Conservation (phyloP, 2,797 vertebrate species). For the Clangula hyemalis region DNA sequence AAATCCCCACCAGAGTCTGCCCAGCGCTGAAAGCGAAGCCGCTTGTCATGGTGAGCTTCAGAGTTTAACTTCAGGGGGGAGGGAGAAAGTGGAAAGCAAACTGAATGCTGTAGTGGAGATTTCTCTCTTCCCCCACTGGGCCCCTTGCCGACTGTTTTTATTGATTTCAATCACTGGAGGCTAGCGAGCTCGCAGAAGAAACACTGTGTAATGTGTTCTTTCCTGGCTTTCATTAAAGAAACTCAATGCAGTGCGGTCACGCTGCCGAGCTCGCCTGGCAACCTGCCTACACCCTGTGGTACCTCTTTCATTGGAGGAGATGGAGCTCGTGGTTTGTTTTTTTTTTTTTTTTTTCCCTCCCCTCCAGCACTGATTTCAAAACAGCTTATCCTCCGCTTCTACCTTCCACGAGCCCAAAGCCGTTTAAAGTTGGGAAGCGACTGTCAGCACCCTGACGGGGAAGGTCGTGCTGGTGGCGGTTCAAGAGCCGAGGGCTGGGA, state of each 20-base stretch:
- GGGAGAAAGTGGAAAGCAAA: constrained; percentile 74
- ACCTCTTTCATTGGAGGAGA: constrained; percentile 74
- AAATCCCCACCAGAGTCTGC: constrained; percentile 41
- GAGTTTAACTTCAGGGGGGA: constrained; percentile 73
- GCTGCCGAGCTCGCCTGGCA: constrained; percentile 82
- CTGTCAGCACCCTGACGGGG: neutral
- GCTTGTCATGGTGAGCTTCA: constrained; percentile 66
- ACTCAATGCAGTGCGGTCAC: constrained; percentile 87
- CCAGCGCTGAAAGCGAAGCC: constrained; percentile 29
- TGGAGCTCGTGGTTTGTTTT: constrained; percentile 38
- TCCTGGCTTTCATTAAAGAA: constrained; percentile 90
- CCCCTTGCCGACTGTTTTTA: constrained; percentile 81
- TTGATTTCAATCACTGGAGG: constrained; percentile 81
- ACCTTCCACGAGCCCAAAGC: neutral
- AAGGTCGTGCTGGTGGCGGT: neutral
- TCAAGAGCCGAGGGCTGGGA: neutral
- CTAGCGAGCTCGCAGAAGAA: constrained; percentile 76
- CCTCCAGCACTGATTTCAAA: constrained; percentile 50
- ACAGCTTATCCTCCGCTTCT: constrained; percentile 25
- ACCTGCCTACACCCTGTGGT: constrained; percentile 86
- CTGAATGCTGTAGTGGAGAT: constrained; percentile 63
- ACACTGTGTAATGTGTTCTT: constrained; percentile 85
- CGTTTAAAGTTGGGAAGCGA: neutral
- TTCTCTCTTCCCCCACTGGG: constrained; percentile 76
- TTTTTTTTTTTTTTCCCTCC: neutral